Conservation (phyloP, 2,888 invertebrate genomes). For the Heteromyza rotundicornis region DNA sequence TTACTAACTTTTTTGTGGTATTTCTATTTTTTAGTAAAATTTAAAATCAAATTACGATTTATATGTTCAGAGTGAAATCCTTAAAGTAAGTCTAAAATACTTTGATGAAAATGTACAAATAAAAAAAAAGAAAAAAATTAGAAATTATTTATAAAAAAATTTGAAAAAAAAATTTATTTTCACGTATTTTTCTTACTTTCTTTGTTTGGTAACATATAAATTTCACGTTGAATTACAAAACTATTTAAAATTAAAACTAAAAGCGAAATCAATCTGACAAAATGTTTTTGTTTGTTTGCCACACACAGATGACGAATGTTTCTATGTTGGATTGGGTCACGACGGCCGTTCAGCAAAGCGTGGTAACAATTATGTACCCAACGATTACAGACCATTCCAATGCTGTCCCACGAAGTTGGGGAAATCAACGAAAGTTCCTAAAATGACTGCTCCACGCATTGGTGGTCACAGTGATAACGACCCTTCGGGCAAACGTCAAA, state of each 20-base stretch:
- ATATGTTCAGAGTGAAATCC: too few species aligned
- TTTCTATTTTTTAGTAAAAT: conserved; percentile 25
- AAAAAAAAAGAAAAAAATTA: not conserved
- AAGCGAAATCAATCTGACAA: conserved; percentile 69
- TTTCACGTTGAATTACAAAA: not conserved
- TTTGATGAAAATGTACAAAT: too few species aligned
- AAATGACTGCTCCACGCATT: conserved; percentile 68
- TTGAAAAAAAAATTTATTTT: not conserved
- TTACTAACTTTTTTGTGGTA: conserved; percentile 50
- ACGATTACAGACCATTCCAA: conserved; percentile 87
- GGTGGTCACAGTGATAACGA: conserved; percentile 56
- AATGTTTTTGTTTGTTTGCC: conserved; percentile 77
- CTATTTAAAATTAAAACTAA: not conserved
- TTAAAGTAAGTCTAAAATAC: too few species aligned
- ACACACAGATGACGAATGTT: conserved; percentile 93
- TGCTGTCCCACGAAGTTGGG: conserved; percentile 88
- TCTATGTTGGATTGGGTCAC: conserved; percentile 94
- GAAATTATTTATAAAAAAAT: not conserved
- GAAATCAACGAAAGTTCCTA: conserved; percentile 80
- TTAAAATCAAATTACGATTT: not conserved
- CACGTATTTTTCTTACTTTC: conserved; percentile 1
- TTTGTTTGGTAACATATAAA: not conserved
- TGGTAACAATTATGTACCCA: conserved; percentile 62
- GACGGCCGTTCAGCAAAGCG: conserved; percentile 64
- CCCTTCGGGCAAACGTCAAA: conserved; percentile 40